Evolutionary conservation across 2,113 vertebrate genomes (phyloP), one percentile per base, ranked within the genome.

Genomic region (Hemichromis elongatus): DNA sequence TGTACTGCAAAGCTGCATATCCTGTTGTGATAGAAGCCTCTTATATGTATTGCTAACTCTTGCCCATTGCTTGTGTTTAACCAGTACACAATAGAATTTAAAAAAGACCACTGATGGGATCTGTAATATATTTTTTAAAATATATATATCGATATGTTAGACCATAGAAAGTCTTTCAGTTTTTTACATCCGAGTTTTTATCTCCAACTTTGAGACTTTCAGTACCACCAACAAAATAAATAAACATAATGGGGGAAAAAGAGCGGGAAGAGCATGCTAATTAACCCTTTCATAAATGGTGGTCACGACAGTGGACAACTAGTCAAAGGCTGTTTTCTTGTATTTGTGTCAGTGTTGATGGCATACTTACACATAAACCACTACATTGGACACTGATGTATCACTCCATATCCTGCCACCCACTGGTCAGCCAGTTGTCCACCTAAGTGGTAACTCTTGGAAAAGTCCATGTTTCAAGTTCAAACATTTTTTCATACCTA

Each of bases 211-310:
- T 70, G n/a, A 70, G 37, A 16, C 0, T 8, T 26, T 0, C 40
- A 26, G 16, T 45, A 18, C 40, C n/a, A 18, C 21, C 21, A 18
- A 24, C 21, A 70, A 13, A 26, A 45, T 24, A 68, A 4, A 40
- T 4, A 21, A 16, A 42, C 9, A 42, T 42, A 7, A 68, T 68
- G 37, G 5, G 7, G 0, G 0, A 2, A 13, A 24, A 16, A 1
- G 61, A 59, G 6, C 61, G 21, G 2, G 61, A 16, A 1, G 61
- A 59, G 6, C 61, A 40, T 3, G 61, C 33, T 66, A 40, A 40
- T 66, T n/a, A n/a, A n/a, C n/a, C n/a, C n/a, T n/a, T n/a, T n/a
- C n/a, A n/a, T n/a, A n/a, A n/a, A n/a, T n/a, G n/a, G n/a, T n/a
- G n/a, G n/a, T n/a, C n/a, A n/a, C n/a, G n/a, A n/a, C n/a, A n/a